These are phyloP conservation scores for Tuta absoluta DNA, from an alignment of 2,888 invertebrate species.

Conservation along the genomic window DNA sequence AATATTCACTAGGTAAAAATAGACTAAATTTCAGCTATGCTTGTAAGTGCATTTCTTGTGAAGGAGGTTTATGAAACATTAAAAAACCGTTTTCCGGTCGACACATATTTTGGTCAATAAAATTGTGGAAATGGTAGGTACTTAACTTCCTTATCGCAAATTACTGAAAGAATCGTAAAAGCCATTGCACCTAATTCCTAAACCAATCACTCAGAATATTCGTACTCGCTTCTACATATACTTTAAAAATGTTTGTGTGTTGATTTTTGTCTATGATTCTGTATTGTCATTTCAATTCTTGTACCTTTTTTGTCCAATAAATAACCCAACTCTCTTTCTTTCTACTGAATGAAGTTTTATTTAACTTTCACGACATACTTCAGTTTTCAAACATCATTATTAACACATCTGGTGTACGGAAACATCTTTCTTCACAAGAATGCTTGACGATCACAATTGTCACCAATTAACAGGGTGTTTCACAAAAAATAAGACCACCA, in stretches of 20 bases:
- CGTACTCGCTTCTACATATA: background rate
- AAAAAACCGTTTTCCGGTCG: conserved; percentile 18
- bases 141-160: conserved; percentile 11
- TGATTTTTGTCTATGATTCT: background rate
- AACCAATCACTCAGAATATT: no score
- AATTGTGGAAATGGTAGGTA: conserved; percentile 6
- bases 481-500: conserved; percentile 71
- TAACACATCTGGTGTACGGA: conserved; percentile 67
- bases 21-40: background rate
- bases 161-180: background rate
- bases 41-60: background rate
- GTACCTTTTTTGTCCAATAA: background rate
- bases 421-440: conserved; percentile 73
- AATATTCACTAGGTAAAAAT: background rate
- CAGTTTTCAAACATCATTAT: conserved; percentile 41
- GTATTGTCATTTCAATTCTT: background rate
- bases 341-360: background rate
- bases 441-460: conserved; percentile 74
- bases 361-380: background rate
- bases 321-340: background rate
- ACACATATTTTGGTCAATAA: conserved; percentile 3
- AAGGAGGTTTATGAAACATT: conserved; percentile 17
- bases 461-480: conserved; percentile 73
- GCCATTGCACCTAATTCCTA: background rate
- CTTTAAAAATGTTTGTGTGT: background rate